Evolutionary conservation across 2,888 invertebrate species (phyloP).

Genomic region (Rotaria macrura): DNA sequence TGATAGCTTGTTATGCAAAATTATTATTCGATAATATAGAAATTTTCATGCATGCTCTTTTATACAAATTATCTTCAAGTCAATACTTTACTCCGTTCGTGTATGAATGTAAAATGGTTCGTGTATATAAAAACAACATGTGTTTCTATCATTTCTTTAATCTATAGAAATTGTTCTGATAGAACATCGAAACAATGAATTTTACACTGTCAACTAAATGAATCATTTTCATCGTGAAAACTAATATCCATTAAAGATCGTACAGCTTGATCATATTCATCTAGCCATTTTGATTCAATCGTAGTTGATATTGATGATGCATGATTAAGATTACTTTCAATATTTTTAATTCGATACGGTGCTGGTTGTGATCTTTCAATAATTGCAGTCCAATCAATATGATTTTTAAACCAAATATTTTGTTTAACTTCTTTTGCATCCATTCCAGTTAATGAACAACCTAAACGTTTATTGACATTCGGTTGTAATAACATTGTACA

Average conservation of each 20-base stretch:
- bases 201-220: not conserved
- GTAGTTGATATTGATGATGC: not conserved
- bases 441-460: not conserved
- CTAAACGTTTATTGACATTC: not conserved
- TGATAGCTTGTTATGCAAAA: too few species aligned
- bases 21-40: too few species aligned
- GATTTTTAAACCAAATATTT: not conserved
- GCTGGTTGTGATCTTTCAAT: not conserved
- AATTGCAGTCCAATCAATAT: not conserved
- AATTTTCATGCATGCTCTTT: too few species aligned
- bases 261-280: not conserved
- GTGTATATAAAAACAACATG: too few species aligned
- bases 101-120: too few species aligned
- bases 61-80: too few species aligned
- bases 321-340: not conserved
- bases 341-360: not conserved
- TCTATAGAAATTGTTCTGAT: too few species aligned
- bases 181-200: too few species aligned
- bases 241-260: not conserved
- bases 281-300: constrained; percentile 1
- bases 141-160: too few species aligned
- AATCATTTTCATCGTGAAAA: not conserved
- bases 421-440: not conserved
- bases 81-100: too few species aligned
- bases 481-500: not conserved